Base-by-base conservation (phyloP, 37 sponge, comb jelly and placozoan genomes). In the Crambe crambe region DNA sequence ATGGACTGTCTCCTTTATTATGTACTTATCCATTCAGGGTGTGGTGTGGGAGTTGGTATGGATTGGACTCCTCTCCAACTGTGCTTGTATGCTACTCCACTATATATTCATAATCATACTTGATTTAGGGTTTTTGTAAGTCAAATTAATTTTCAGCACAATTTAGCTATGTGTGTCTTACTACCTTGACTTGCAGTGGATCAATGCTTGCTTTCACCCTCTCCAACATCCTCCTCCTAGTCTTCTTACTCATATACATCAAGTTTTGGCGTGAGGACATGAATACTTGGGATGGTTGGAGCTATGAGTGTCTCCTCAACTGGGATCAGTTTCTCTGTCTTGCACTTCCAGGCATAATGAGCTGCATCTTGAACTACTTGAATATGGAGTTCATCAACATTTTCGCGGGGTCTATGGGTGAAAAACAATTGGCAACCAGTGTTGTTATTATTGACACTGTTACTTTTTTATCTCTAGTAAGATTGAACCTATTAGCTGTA, bases 221-320 rank as follows among this genome's bases (percentile, higher is more conserved):
- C 5, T 61, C 63, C 30, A 27, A 61, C 63, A 23, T 61, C 15
- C 63, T 61, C 5, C 25, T 23, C 6, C 63, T 78, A 40, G 3
- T 85, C 10, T 29, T 85, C n/a, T 18, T 85, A 36, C 10, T 85
- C n/a, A 37, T 58, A 6, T 77, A 70, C 63, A 70, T 78, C 15
- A 26, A 72, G 47, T 3, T 58, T 20, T 30, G 85, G 35, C 38
- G 43, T 40, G 72, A 70, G 17, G 78, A 85, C 58, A 42, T 44
- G 39, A 31, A 72, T 43, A 85, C 78, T 25, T 85, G 85, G 85
- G 72, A 43, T 17, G 89, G 89, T 29, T 88, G 89, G 89, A 83
- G 74, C 32, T 75, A 65, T 64, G 89, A 83, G 36, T 41, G 78
- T 65, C 64, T 88, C 43, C 31, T 42, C 8, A 79, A 73, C 23